These are phyloP conservation scores for Stenopsyche tienmushanensis DNA, from an alignment of 1,140 invertebrate species.

Conservation along the genomic window DNA sequence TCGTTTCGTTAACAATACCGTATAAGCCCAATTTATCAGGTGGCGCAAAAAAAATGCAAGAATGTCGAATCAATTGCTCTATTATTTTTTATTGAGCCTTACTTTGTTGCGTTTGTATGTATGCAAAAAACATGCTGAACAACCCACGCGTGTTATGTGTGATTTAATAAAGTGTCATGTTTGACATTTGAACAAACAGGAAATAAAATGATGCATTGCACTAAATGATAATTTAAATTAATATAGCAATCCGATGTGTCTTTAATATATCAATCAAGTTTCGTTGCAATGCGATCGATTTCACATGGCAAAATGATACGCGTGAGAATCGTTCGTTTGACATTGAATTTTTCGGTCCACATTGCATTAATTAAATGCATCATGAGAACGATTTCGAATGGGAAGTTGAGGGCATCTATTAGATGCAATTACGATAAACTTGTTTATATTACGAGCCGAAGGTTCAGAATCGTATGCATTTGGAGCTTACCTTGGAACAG, in stretches of 20 bases:
- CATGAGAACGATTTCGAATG: too few species aligned
- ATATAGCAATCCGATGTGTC: too few species aligned
- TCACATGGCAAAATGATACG: too few species aligned
- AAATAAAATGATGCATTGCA: slow-evolving; percentile 18
- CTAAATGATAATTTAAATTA: too few species aligned
- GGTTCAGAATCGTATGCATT: not conserved
- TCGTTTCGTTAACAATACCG: too few species aligned
- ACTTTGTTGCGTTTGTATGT: not conserved
- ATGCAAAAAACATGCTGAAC: slow-evolving; percentile 10
- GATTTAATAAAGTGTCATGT: slow-evolving; percentile 15
- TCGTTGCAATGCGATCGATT: too few species aligned
- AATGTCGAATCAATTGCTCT: too few species aligned
- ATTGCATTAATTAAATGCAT: not conserved
- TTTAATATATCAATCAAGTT: not conserved
- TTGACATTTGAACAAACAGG: slow-evolving; percentile 14
- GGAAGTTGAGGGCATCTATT: too few species aligned
- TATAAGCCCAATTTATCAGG: not conserved
- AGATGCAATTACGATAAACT: not conserved
- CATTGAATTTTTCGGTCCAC: not conserved
- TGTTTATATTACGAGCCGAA: not conserved
- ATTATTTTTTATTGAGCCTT: not conserved
- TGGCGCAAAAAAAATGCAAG: not conserved
- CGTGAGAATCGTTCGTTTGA: not conserved
- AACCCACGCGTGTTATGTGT: slow-evolving; percentile 14
- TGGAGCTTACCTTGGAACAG: slow-evolving; percentile 22